Conservation (phyloP, 1,140 invertebrate genomes). For the Lepidurus apus region DNA sequence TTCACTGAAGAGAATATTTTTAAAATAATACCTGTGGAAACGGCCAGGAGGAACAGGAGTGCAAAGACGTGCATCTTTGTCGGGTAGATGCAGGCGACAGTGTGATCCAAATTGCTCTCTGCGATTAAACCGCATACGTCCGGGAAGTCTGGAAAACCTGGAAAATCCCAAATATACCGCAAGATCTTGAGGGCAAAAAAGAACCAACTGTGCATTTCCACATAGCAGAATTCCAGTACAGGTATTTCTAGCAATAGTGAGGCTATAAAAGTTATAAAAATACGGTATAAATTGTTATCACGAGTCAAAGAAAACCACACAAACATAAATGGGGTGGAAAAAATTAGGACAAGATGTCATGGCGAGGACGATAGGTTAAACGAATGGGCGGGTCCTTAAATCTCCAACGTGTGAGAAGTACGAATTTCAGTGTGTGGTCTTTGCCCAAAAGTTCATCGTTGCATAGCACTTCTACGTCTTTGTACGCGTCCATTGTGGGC, state of each 20-base stretch:
- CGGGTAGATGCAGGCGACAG: not conserved
- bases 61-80: not conserved
- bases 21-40: not conserved
- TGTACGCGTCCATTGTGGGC: constrained; percentile 85
- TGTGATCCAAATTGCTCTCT: not conserved
- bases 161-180: not conserved
- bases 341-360: constrained; percentile 36
- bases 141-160: not conserved
- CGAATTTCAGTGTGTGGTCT: constrained; percentile 98
- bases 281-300: constrained; percentile 19
- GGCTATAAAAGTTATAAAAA: constrained; percentile 22
- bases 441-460: constrained; percentile 97
- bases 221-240: not conserved
- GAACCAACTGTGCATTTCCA: constrained; percentile 10
- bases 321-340: not conserved
- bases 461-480: constrained; percentile 97
- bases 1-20: too few species aligned
- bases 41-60: not conserved
- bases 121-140: not conserved
- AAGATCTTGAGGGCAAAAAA: not conserved
- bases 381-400: constrained; percentile 82
- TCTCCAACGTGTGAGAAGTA: constrained; percentile 94
- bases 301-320: not conserved
- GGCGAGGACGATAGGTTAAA: constrained; percentile 59
- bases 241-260: not conserved